phyloP scores from a whole-genome alignment of 2,797 vertebrate genomes.

The Syngnathus rostellatus region DNA sequence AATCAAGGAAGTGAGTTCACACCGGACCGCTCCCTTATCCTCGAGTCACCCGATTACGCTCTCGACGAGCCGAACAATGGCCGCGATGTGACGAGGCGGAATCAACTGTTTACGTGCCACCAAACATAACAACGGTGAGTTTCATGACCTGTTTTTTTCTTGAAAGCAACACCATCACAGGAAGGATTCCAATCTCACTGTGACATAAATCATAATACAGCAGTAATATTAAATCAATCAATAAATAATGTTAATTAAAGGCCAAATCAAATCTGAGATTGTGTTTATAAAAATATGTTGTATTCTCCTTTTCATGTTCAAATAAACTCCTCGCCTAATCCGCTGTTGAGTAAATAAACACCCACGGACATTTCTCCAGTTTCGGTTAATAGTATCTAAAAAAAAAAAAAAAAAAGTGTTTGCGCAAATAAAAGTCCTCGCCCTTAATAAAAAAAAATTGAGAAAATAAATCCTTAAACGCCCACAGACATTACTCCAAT shows the following conservation, averaged over 20 bases:
- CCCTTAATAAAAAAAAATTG: neutral
- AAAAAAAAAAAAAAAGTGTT: too few species aligned
- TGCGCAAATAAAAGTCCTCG: neutral
- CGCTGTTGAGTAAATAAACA: neutral
- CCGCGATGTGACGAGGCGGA: neutral
- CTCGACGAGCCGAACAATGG: constrained; percentile 2
- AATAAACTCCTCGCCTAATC: too few species aligned
- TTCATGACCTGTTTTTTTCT: neutral
- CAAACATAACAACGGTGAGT: neutral
- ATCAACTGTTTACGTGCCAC: neutral
- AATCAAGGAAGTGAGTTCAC: constrained; percentile 2
- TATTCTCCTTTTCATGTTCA: too few species aligned
- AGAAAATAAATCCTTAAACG: neutral
- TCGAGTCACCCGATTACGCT: neutral
- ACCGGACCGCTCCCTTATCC: constrained; percentile 1
- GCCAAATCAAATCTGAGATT: too few species aligned
- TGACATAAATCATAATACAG: neutral
- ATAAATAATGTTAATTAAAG: too few species aligned
- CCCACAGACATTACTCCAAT: neutral
- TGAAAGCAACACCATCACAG: constrained; percentile 2
- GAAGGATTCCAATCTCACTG: neutral
- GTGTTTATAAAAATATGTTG: too few species aligned
- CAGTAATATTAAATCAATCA: too few species aligned
- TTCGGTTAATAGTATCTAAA: neutral
- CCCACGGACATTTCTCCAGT: neutral